Evolutionary conservation across 2,113 vertebrate genomes (phyloP).

Genomic region (Paedocypris sp.): DNA sequence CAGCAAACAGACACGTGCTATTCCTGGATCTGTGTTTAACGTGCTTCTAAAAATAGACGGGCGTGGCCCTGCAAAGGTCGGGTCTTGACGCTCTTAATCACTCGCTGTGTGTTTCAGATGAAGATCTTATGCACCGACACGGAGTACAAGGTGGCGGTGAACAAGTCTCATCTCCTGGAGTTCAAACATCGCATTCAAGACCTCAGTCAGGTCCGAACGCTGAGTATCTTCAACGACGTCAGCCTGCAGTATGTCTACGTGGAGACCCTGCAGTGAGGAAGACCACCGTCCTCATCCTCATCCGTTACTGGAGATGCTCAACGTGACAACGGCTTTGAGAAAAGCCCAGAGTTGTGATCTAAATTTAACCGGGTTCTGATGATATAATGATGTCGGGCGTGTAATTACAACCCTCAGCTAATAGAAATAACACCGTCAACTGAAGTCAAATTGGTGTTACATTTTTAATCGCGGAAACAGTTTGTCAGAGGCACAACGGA

Average conservation of each 20-base stretch:
- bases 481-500: constrained; percentile 24
- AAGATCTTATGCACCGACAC: constrained; percentile 38
- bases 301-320: too few species aligned
- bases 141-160: constrained; percentile 37
- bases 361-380: too few species aligned
- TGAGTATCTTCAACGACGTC: constrained; percentile 25
- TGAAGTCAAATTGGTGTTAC: constrained; percentile 27
- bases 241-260: constrained; percentile 21
- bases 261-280: constrained; percentile 28
- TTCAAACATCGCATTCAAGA: constrained; percentile 38
- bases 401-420: not conserved
- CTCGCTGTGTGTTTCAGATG: constrained; percentile 28
- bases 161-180: constrained; percentile 34
- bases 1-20: too few species aligned
- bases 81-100: too few species aligned
- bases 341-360: too few species aligned
- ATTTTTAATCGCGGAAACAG: constrained; percentile 47
- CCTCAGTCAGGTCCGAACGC: constrained; percentile 29
- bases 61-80: too few species aligned
- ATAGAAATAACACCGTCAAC: constrained; percentile 5
- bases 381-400: too few species aligned
- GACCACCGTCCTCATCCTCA: too few species aligned
- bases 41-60: too few species aligned
- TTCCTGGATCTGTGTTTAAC: too few species aligned
- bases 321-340: too few species aligned